Base-by-base conservation (phyloP, 2,113 vertebrate genomes). In the Oncorhynchus masou region DNA sequence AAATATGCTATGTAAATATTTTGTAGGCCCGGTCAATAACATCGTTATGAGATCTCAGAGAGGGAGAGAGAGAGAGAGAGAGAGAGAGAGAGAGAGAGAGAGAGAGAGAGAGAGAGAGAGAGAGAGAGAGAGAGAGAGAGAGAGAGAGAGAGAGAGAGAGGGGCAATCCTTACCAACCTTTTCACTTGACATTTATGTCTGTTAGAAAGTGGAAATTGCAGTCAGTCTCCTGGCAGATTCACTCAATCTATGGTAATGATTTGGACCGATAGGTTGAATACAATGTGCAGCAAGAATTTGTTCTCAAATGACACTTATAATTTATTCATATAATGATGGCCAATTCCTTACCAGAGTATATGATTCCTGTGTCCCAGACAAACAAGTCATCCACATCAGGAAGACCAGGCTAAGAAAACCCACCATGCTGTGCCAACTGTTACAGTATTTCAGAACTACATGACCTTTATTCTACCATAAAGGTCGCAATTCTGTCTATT, bases 1-100 rank as follows among this genome's bases (percentile, higher is more conserved):
- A 70, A 75, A 65, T 74, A 68, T 76, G 71, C 62, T 64, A 80
- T 77, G 75, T 73, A 77, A 84, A 83, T 84, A 74, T 24, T 81
- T 66, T 49, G 27, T 59, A 57, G 75, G 71, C 57, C 75, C 62
- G 77, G 83, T 88, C 82, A 82, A 79, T 75, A 51, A 83, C 74
- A 71, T 27, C 79, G 60, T 76, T 67, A 75, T 79, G 20, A 84
- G 77, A 82, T 77, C 71, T 51, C 3, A 45, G 39, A 29, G 3
- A 29, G 27, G 3, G 27, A 29, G 3, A 3, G 27, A 29, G 27
- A 29, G 27, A 29, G 27, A 29, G 3, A 0, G 27, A 3, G 27
- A 29, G 3, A 3, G 27, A 29, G 27, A 29, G 3, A 4, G 29
- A 29, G 3, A 29, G 0, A 4, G 3, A 29, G 3, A 29, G 0